Conservation (phyloP, 2,113 vertebrate genomes). For the Rhinogobius similis region DNA sequence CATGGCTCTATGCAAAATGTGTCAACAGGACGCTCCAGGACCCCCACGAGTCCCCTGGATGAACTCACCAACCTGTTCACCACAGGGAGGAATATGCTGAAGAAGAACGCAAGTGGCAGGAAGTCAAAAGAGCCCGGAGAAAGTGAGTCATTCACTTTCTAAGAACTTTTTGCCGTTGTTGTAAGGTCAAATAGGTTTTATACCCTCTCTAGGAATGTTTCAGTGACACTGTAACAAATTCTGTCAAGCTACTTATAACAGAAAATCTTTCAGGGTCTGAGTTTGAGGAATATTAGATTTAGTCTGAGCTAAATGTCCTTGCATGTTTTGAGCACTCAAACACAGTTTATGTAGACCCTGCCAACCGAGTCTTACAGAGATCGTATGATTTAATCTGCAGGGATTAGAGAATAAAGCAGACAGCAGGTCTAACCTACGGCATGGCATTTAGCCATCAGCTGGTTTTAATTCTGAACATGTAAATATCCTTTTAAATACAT, state of each 20-base stretch:
- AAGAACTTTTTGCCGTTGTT: not conserved
- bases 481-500: slow-evolving; percentile 71
- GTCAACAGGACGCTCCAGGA: slow-evolving; percentile 85
- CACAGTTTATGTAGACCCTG: slow-evolving; percentile 55
- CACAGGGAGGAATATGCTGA: slow-evolving; percentile 93
- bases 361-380: slow-evolving; percentile 64
- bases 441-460: slow-evolving; percentile 62
- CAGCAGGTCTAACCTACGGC: slow-evolving; percentile 51
- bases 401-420: slow-evolving; percentile 68
- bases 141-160: slow-evolving; percentile 81
- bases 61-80: slow-evolving; percentile 97
- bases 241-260: not conserved
- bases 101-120: slow-evolving; percentile 91
- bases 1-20: slow-evolving; percentile 86
- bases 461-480: slow-evolving; percentile 70
- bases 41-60: slow-evolving; percentile 96
- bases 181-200: slow-evolving; percentile 2
- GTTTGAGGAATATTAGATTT: not conserved
- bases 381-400: slow-evolving; percentile 73
- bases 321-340: slow-evolving; percentile 25
- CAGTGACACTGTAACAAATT: not conserved
- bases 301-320: not conserved
- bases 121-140: slow-evolving; percentile 93
- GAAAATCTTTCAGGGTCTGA: not conserved
- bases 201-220: not conserved